phyloP scores from a whole-genome alignment of 2,888 invertebrate genomes.

The Lagria hirta region DNA sequence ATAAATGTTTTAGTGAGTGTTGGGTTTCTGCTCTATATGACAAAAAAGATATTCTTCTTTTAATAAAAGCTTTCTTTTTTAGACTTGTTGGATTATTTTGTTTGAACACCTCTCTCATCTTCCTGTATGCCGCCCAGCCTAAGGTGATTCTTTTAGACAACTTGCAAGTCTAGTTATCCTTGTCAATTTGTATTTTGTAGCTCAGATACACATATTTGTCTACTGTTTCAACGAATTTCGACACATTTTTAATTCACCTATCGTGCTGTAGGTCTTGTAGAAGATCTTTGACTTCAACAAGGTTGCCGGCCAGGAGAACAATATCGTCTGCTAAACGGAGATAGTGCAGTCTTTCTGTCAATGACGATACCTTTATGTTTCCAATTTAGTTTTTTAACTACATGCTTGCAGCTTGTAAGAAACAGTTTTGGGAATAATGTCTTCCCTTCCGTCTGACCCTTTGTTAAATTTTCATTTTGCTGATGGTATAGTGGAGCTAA shows the following conservation, averaged over 20 bases:
- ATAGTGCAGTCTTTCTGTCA: too few species aligned
- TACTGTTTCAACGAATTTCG: background rate
- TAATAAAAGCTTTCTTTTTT: background rate
- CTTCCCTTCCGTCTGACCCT: too few species aligned
- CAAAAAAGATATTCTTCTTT: background rate
- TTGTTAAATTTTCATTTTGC: too few species aligned
- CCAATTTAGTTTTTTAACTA: too few species aligned
- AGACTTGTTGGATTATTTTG: background rate
- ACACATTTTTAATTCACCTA: background rate
- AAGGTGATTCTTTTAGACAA: background rate
- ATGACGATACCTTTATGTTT: too few species aligned
- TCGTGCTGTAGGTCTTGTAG: too few species aligned
- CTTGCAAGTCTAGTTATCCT: background rate
- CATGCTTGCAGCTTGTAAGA: too few species aligned
- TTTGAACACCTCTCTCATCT: background rate
- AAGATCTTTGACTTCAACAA: too few species aligned
- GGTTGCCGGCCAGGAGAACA: too few species aligned
- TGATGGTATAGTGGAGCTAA: too few species aligned
- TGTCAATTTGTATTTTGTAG: background rate
- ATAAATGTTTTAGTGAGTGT: background rate
- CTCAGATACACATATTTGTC: slow-evolving; percentile 1
- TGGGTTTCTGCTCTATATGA: background rate
- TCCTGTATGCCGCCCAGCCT: background rate
- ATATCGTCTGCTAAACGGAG: too few species aligned
- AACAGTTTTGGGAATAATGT: too few species aligned